These are phyloP conservation scores for Bombylius discolor DNA, from an alignment of 2,888 invertebrate genomes.

Conservation along the genomic window DNA sequence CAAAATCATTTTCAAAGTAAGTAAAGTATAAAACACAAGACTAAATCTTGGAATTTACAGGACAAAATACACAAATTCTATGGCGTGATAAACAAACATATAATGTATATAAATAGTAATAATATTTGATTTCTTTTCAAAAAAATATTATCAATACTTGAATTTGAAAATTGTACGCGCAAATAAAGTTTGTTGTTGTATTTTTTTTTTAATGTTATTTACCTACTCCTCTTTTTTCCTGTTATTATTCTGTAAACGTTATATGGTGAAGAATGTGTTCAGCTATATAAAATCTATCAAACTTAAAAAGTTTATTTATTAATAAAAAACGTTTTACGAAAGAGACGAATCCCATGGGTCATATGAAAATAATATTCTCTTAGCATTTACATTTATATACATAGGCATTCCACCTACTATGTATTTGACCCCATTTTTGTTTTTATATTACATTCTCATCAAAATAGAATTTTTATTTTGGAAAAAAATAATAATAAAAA, in stretches of 20 bases:
- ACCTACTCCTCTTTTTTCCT: neutral
- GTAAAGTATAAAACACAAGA: neutral
- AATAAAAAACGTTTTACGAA: slow-evolving; percentile 15
- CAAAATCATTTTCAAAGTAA: neutral
- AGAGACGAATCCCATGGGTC: slow-evolving; percentile 11
- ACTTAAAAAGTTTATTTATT: slow-evolving; percentile 9
- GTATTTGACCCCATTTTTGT: too few relatives aligned
- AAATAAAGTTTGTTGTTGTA: neutral
- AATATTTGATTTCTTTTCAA: neutral
- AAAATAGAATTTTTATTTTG: too few relatives aligned
- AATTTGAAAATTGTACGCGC: too few relatives aligned
- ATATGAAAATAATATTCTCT: slow-evolving; percentile 14
- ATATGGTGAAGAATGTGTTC: neutral
- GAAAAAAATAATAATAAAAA: too few relatives aligned
- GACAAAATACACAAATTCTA: too few relatives aligned
- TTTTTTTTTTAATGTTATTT: neutral
- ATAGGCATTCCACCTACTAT: neutral
- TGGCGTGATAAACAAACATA: neutral
- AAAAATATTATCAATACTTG: neutral
- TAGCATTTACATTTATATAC: neutral
- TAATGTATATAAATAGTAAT: neutral
- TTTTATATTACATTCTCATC: too few relatives aligned
- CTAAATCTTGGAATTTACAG: too few relatives aligned
- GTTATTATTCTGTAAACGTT: neutral
- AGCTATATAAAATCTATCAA: neutral